Conservation (phyloP, 2,888 invertebrate genomes). For the Eurytoma adleriae region DNA sequence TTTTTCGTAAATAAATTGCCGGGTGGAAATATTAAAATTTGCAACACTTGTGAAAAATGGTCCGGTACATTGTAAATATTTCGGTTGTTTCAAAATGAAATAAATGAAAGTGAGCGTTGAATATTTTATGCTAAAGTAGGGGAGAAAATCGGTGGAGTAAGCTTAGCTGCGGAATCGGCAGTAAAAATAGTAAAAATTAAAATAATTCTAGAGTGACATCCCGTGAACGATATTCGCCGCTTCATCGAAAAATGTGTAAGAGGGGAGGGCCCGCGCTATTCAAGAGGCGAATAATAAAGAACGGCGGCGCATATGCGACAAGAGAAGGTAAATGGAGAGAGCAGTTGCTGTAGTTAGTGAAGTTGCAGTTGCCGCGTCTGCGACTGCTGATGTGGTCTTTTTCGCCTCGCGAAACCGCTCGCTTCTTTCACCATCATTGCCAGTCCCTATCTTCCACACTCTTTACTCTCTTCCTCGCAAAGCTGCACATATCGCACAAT, state of each 20-base stretch:
- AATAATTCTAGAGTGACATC: neutral
- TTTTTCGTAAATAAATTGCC: no score
- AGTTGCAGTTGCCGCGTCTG: neutral
- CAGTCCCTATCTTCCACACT: neutral
- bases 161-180: no score
- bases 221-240: neutral
- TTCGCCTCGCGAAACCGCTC: neutral
- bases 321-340: neutral
- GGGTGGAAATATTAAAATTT: no score
- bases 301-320: neutral
- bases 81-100: no score
- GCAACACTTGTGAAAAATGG: no score
- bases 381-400: slow-evolving; percentile 28
- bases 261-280: neutral
- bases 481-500: slow-evolving; percentile 20
- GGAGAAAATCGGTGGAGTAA: no score
- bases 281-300: slow-evolving; percentile 17
- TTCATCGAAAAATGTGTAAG: slow-evolving; percentile 19
- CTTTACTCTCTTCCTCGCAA: neutral
- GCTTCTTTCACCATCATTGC: slow-evolving; percentile 24
- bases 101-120: no score
- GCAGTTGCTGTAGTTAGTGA: neutral
- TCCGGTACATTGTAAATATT: no score
- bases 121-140: no score
- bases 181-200: neutral